phyloP scores from a whole-genome alignment of 2,113 vertebrate species.

The Paratilapia polleni region DNA sequence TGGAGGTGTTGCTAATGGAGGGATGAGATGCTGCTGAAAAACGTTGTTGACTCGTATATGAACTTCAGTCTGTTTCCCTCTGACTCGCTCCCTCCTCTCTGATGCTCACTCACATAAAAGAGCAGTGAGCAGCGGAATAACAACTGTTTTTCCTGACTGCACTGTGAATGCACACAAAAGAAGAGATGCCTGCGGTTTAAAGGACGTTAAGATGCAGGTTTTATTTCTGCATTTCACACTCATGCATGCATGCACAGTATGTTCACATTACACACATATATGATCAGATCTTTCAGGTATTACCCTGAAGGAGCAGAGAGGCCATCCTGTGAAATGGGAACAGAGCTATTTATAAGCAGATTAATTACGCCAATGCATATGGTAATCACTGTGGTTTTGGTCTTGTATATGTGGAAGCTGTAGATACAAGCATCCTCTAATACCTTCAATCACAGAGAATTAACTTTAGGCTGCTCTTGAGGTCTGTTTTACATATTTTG shows the following conservation, averaged over 20 bases:
- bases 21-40: constrained; percentile 4
- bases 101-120: not conserved
- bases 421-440: not conserved
- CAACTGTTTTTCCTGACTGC: not conserved
- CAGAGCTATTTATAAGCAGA: constrained; percentile 70
- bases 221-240: not conserved
- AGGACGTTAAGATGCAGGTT: not conserved
- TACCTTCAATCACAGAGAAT: not conserved
- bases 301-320: constrained; percentile 58
- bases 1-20: not conserved
- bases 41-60: constrained; percentile 19
- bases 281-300: constrained; percentile 35
- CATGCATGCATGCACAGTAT: not conserved
- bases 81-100: not conserved
- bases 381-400: constrained; percentile 65
- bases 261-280: not conserved
- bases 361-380: constrained; percentile 75
- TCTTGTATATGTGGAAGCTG: constrained; percentile 14
- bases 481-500: not conserved
- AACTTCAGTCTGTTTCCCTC: constrained; percentile 22
- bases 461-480: not conserved
- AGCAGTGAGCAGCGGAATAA: not conserved
- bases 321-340: constrained; percentile 48
- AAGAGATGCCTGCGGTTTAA: not conserved
- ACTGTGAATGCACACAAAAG: not conserved